Base-by-base conservation (phyloP, 2,888 invertebrate species). In the Caenorhabditis zanzibari region DNA sequence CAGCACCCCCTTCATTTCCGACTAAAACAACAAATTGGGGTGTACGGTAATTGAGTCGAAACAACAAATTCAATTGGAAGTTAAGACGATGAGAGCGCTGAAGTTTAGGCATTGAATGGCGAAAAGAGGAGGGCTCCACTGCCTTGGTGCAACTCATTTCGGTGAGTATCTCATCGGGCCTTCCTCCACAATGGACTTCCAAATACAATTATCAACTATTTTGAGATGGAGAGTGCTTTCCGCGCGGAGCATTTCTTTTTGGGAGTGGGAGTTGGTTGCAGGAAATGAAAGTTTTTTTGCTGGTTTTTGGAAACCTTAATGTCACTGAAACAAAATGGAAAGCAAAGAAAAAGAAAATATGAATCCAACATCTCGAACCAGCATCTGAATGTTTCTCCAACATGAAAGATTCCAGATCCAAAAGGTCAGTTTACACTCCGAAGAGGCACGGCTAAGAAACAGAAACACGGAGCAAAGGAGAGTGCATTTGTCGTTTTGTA, bases 171-270 rank as follows among this genome's bases (percentile, higher is more conserved):
- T 73, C 80, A 80, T 80, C 54, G 38, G 38, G 10, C 38, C 12
- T 66, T 59, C 52, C 61, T 54, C 32, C 63, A 63, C 81, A 74
- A 81, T 81, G 73, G 73, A 81, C 72, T 72, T 58, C 76, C 76
- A 82, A 82, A 82, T 61, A 82, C 81, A 82, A 82, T 82, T 82
- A 82, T 82, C 81, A 82, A 82, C 71, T 82, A 73, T 76, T 82
- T 82, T 73, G 63, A 72, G 76, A 71, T 58, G 63, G 54, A 28
- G 28, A 71, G 61, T 75, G 77, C 69, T 69, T n/a, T 69, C 68
- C 68, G 61, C 61, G 52, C 41, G 49, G 58, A 26, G 32, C 3
- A 44, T 59, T 58, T 49, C 28, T 58, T 59, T 72, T 72, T 72
- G 9, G 22, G 64, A 41, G 64, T 54, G 54, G n/a, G n/a, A 54